These are phyloP conservation scores for Eubasilissa splendida DNA, from an alignment of 2,888 invertebrate genomes.

Conservation along the genomic window DNA sequence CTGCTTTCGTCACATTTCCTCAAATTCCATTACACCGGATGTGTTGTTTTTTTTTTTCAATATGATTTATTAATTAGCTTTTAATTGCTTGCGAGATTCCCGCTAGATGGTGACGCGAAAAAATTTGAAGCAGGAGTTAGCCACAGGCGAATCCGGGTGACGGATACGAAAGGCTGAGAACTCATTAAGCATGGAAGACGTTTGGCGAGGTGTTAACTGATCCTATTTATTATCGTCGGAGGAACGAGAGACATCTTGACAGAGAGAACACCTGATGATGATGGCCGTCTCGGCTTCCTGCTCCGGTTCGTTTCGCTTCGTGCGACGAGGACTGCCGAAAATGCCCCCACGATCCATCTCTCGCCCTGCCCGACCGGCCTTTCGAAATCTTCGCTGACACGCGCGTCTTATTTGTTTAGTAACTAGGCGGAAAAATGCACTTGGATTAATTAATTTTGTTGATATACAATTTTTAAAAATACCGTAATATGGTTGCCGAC, in stretches of 20 bases:
- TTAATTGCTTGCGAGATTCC: too few relatives aligned
- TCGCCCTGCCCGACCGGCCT: too few relatives aligned
- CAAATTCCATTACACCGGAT: too few relatives aligned
- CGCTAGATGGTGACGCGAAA: background rate
- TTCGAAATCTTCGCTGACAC: too few relatives aligned
- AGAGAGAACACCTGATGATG: background rate
- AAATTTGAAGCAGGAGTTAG: background rate
- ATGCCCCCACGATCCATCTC: background rate
- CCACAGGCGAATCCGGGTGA: background rate
- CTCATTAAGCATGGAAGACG: slow-evolving; percentile 24
- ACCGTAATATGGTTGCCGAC: too few relatives aligned
- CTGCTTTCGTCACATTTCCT: too few relatives aligned
- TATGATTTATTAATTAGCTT: too few relatives aligned
- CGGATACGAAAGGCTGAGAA: background rate
- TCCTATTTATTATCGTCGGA: slow-evolving; percentile 6
- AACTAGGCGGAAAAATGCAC: too few relatives aligned
- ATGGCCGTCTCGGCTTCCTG: background rate
- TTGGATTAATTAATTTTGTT: too few relatives aligned
- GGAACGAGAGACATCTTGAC: background rate
- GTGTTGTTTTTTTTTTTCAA: too few relatives aligned
- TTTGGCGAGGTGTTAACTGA: slow-evolving; percentile 33
- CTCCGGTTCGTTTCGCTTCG: slow-evolving; percentile 19
- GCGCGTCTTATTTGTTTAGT: too few relatives aligned
- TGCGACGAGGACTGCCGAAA: slow-evolving; percentile 2
- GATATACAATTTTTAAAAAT: too few relatives aligned